These are phyloP conservation scores for Eupithecia insigniata DNA, from an alignment of 2,888 invertebrate genomes.

Conservation along the genomic window DNA sequence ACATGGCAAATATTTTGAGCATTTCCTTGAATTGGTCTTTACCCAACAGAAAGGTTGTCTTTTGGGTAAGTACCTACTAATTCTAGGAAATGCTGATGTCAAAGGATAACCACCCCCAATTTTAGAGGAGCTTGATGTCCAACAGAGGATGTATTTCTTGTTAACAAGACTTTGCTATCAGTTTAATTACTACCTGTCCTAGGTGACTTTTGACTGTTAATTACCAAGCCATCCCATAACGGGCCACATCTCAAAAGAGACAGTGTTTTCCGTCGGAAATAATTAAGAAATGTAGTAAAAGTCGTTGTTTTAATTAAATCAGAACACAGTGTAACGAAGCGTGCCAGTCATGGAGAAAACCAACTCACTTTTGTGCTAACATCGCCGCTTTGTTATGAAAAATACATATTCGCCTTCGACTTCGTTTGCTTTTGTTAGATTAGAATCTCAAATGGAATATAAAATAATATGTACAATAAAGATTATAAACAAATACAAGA, in stretches of 20 bases:
- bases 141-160: neutral
- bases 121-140: neutral
- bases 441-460: neutral
- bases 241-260: slow-evolving; percentile 40
- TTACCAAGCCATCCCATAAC: slow-evolving; percentile 19
- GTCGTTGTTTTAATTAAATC: slow-evolving; percentile 74
- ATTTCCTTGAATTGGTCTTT: neutral
- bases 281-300: slow-evolving; percentile 68
- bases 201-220: neutral
- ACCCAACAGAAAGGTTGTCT: too few relatives aligned
- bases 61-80: too few relatives aligned
- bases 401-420: neutral
- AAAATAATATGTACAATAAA: neutral
- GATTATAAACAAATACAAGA: too few relatives aligned
- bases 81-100: too few relatives aligned
- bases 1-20: too few relatives aligned
- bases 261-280: slow-evolving; percentile 68
- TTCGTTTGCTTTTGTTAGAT: neutral
- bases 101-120: neutral
- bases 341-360: slow-evolving; percentile 61
- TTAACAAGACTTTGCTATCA: neutral
- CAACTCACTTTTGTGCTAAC: slow-evolving; percentile 43
- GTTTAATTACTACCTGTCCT: neutral
- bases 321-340: slow-evolving; percentile 70
- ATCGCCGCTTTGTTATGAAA: slow-evolving; percentile 20